Percentiles rank a stretch among this genome's conserved stretches.
Conservation (phyloP, 2,888 invertebrate genomes). For the Drosophila kanekoi region DNA sequence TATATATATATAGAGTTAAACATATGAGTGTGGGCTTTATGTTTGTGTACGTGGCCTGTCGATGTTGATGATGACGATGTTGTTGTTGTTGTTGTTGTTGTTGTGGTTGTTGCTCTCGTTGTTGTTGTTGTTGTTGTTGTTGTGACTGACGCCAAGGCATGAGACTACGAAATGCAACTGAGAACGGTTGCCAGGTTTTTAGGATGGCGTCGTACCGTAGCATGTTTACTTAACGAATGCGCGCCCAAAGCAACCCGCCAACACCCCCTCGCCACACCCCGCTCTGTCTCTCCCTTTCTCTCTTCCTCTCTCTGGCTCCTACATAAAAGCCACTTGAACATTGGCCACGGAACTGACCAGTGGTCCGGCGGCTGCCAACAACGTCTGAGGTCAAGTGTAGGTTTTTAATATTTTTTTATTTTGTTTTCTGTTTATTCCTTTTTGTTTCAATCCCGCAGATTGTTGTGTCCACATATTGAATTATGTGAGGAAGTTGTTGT, state of each 20-base stretch:
- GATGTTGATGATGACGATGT: slow-evolving; percentile 64
- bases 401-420: slow-evolving; percentile 51
- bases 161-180: slow-evolving; percentile 46
- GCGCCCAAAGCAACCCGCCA: slow-evolving; percentile 37
- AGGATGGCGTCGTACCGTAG: slow-evolving; percentile 78
- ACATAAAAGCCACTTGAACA: slow-evolving; percentile 67
- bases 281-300: neutral
- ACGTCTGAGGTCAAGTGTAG: slow-evolving; percentile 70
- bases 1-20: neutral
- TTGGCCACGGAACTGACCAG: slow-evolving; percentile 62
- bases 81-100: slow-evolving; percentile 37
- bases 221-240: slow-evolving; percentile 79
- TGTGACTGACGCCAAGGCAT: slow-evolving; percentile 59
- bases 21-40: slow-evolving; percentile 24
- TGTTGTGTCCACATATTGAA: slow-evolving; percentile 56
- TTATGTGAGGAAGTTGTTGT: slow-evolving; percentile 70
- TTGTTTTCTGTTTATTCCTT: slow-evolving; percentile 25
- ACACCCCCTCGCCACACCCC: neutral
- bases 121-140: slow-evolving; percentile 35
- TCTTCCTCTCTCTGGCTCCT: slow-evolving; percentile 9
- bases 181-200: slow-evolving; percentile 63
- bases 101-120: slow-evolving; percentile 36
- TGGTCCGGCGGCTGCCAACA: slow-evolving; percentile 32
- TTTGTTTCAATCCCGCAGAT: slow-evolving; percentile 58
- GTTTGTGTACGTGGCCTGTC: slow-evolving; percentile 59